Percentiles rank a stretch among this genome's conserved stretches.
Evolutionary conservation across 2,797 vertebrate genomes (phyloP).

Genomic region (Lutjanus argentimaculatus): DNA sequence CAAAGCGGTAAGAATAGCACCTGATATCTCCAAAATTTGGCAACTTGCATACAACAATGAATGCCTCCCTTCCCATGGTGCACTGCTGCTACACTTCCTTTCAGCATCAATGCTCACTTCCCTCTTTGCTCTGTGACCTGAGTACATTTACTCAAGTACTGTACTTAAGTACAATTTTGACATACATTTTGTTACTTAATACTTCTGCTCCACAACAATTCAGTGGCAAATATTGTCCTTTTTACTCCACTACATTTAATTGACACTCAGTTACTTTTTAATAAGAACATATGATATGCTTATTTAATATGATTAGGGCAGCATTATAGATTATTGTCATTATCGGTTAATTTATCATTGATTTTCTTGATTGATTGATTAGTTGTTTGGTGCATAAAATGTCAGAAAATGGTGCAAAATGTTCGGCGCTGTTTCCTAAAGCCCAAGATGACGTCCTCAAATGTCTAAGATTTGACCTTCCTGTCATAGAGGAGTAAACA

Average conservation of each 20-base stretch:
- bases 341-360: too few relatives aligned
- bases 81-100: constrained; percentile 28
- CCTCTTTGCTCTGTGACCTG: neutral
- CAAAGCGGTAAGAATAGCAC: too few relatives aligned
- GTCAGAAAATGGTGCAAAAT: too few relatives aligned
- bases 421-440: too few relatives aligned
- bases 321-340: too few relatives aligned
- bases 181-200: neutral
- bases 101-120: neutral
- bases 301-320: neutral
- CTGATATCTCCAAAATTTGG: too few relatives aligned
- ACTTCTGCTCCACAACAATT: neutral
- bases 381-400: too few relatives aligned
- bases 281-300: too few relatives aligned
- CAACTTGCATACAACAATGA: neutral
- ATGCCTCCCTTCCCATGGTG: constrained; percentile 24
- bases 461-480: too few relatives aligned
- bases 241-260: neutral
- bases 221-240: neutral
- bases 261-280: neutral
- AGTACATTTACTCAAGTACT: neutral
- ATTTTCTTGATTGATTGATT: too few relatives aligned
- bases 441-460: too few relatives aligned
- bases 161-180: neutral
- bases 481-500: too few relatives aligned